Conservation (phyloP, 2,113 vertebrate genomes). For the Pyrgilauda ruficollis region DNA sequence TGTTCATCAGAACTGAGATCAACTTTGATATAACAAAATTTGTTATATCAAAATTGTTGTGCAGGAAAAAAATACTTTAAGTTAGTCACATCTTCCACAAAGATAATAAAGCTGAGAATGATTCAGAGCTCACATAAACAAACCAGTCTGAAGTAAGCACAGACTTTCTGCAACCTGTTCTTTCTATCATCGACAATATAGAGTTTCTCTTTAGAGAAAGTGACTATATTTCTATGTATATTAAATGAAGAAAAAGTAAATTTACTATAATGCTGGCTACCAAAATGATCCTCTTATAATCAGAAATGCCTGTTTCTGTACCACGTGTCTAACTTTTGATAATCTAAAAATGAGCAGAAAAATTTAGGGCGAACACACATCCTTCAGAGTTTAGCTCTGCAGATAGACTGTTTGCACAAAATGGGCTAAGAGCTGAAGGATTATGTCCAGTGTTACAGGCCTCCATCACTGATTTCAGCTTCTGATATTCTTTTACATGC, state of each 20-base stretch:
- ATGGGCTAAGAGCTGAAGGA: not conserved
- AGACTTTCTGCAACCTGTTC: not conserved
- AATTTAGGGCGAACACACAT: not conserved
- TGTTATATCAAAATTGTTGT: not conserved
- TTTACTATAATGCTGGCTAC: not conserved
- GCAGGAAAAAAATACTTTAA: not conserved
- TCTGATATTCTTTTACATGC: not conserved
- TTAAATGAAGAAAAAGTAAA: not conserved
- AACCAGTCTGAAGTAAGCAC: not conserved
- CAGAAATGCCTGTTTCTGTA: not conserved
- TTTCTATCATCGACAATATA: not conserved
- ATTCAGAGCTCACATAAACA: not conserved
- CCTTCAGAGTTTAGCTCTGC: not conserved
- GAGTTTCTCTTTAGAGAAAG: not conserved
- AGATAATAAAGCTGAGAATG: not conserved
- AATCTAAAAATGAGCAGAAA: not conserved
- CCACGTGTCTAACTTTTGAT: not conserved
- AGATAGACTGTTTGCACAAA: not conserved
- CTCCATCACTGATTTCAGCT: not conserved
- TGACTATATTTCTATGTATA: not conserved
- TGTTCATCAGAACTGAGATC: not conserved
- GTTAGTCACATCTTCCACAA: not conserved
- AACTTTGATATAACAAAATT: not conserved
- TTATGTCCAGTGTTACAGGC: not conserved
- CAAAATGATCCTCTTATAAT: not conserved